Base-by-base conservation (phyloP, 2,888 invertebrate species). In the Lasius platythorax region DNA sequence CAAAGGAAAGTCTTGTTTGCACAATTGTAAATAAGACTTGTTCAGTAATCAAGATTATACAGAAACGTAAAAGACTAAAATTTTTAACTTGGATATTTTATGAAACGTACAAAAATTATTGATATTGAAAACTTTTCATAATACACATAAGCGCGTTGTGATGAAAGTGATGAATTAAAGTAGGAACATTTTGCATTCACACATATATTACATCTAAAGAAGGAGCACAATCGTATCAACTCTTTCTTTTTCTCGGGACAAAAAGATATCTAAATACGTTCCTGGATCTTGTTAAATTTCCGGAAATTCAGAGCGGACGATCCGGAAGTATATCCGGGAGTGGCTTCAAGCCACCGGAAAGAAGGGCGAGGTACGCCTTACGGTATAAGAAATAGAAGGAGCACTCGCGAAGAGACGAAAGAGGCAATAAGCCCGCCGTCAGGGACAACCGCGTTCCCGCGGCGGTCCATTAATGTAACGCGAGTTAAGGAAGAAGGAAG, bases 381-480 rank as follows among this genome's bases (percentile, higher is more conserved):
- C 66, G 33, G 28, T 78, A 53, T 50, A 68, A 70, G 50, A 70
- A 70, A 68, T 64, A 56, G 67, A 68, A 43, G 61, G 61, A 79
- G 70, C 46, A 64, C 37, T 70, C 56, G 53, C 30, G 67, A 28
- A 56, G 67, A 82, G 72, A 79, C 56, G 70, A 58, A 86, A 84
- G 78, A 84, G 85, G 88, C 85, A 89, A 89, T 89, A 88, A 89
- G 89, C 86, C 70, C 76, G 83, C 88, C 89, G 87, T 89, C 88
- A 87, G 89, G 86, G 88, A 89, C 89, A 88, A 89, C 83, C 85
- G 78, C 66, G 79, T 66, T 87, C 88, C 87, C 85, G 66, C 66
- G 87, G 89, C 85, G 83, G 75, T 89, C 85, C 84, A 89, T 89
- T 89, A 89, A 82, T 75, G 85, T 85, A 76, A 66, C 82, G 75